Evolutionary conservation across 2,888 invertebrate species (phyloP).

Genomic region (Morinoia aosen): DNA sequence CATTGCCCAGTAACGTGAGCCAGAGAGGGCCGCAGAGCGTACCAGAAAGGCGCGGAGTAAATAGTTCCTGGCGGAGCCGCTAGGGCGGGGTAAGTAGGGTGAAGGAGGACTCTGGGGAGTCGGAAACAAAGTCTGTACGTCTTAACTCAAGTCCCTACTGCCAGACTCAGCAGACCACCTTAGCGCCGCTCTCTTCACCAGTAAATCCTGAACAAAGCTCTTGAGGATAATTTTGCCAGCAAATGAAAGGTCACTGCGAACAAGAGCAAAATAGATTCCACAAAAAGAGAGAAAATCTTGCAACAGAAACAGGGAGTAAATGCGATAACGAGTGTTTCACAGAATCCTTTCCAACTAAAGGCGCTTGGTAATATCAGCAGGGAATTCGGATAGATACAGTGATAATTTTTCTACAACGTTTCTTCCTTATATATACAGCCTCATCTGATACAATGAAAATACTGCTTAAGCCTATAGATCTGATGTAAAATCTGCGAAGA

Average conservation of each 20-base stretch:
- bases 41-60: not conserved
- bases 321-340: not conserved
- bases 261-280: not conserved
- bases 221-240: not conserved
- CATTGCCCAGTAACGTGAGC: not conserved
- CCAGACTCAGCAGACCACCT: not conserved
- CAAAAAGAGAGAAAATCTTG: not conserved
- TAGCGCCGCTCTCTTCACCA: not conserved
- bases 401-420: no score
- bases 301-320: not conserved
- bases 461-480: no score
- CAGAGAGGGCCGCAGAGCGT: not conserved
- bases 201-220: not conserved
- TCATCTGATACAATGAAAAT: no score
- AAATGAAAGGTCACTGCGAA: not conserved
- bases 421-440: no score
- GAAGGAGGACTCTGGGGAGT: not conserved
- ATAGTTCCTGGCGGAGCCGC: not conserved
- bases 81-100: not conserved
- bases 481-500: no score
- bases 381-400: no score
- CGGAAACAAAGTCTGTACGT: not conserved
- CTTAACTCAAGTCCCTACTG: not conserved
- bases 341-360: not conserved
- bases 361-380: no score